These are phyloP conservation scores for Megaustenia siamemsis DNA, from an alignment of 2,888 invertebrate genomes.

Conservation along the genomic window DNA sequence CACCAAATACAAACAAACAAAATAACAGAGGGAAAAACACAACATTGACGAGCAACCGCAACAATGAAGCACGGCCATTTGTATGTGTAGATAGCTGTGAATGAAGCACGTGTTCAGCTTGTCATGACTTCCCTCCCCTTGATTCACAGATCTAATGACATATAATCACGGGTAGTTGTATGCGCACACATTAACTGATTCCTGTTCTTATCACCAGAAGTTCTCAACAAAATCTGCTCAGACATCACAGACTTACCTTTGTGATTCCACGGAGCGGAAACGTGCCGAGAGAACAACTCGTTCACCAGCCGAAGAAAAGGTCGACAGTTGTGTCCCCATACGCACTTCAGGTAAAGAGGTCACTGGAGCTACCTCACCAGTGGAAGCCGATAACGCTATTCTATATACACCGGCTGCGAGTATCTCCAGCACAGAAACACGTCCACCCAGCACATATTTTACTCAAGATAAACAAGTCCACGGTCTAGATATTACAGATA, in stretches of 20 bases:
- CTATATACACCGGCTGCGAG: slow-evolving; percentile 12
- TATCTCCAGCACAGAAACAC: not conserved
- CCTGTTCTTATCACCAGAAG: not conserved
- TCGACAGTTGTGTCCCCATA: not conserved
- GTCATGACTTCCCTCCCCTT: too few relatives aligned
- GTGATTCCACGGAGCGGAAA: not conserved
- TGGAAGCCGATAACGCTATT: not conserved
- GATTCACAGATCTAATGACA: too few relatives aligned
- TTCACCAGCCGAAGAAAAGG: not conserved
- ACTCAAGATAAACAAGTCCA: not conserved
- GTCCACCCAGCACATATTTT: not conserved
- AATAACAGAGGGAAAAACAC: too few relatives aligned
- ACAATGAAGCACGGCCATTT: too few relatives aligned
- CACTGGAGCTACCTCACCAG: not conserved
- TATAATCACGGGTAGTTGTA: too few relatives aligned
- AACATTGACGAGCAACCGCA: too few relatives aligned
- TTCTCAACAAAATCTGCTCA: not conserved
- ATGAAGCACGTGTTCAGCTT: too few relatives aligned
- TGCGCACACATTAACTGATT: too few relatives aligned
- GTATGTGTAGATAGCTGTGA: too few relatives aligned
- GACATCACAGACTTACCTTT: not conserved
- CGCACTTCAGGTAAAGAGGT: not conserved
- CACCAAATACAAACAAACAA: too few relatives aligned
- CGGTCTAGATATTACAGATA: not conserved
- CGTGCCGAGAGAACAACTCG: not conserved